Evolutionary conservation across 2,797 vertebrate genomes (phyloP).

Genomic region (Clarias pachynema): DNA sequence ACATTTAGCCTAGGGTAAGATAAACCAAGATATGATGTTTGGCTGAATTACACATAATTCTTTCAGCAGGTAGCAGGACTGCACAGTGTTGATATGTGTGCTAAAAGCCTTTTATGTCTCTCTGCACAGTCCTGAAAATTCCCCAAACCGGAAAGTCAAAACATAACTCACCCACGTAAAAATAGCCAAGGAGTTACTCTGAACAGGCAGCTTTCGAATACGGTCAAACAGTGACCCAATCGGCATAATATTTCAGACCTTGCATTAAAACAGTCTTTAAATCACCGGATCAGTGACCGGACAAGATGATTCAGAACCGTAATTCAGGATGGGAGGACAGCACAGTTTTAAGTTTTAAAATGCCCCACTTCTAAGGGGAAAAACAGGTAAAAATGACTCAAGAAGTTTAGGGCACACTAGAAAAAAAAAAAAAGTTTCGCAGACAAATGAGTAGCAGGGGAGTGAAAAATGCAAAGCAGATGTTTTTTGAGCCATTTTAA

Average conservation of each 20-base stretch:
- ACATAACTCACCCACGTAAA: conserved; percentile 10
- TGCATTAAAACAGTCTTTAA: conserved; percentile 55
- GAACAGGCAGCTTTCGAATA: conserved; percentile 41
- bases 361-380: conserved; percentile 41
- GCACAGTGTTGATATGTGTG: not conserved
- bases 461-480: conserved; percentile 82
- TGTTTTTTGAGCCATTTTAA: conserved; percentile 89
- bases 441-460: conserved; percentile 77
- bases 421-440: conserved; percentile 64
- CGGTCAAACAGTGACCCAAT: conserved; percentile 41
- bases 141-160: conserved; percentile 28
- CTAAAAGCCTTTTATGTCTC: conserved; percentile 20
- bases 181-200: conserved; percentile 12
- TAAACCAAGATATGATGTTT: not conserved
- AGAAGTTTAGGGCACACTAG: conserved; percentile 43
- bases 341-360: conserved; percentile 37
- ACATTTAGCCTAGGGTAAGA: not conserved
- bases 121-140: conserved; percentile 4
- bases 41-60: conserved; percentile 35
- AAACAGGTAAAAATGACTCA: conserved; percentile 52
- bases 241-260: conserved; percentile 42
- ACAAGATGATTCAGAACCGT: conserved; percentile 49
- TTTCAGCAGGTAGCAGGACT: conserved; percentile 29
- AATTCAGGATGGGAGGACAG: conserved; percentile 55
- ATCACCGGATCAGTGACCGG: conserved; percentile 44